Evolutionary conservation across 1,140 invertebrate genomes (phyloP), one percentile per base, ranked within the genome.

Genomic region (fruit fly (Drosophila melanogaster)): DNA sequence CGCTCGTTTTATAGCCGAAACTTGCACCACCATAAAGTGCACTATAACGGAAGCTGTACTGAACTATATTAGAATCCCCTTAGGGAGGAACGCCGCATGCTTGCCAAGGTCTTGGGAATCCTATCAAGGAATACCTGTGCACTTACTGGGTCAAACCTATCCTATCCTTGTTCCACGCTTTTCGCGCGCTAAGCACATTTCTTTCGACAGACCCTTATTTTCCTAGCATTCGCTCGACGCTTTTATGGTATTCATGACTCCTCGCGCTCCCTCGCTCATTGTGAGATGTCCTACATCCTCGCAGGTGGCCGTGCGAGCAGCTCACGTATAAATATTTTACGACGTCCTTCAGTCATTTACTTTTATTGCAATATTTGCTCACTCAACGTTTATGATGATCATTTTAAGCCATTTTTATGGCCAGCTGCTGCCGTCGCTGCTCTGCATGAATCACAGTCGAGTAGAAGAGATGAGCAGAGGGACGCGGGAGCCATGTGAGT

Each of bases 331-430:
- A 90, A 91, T 91, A 90, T 91, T 91, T 91, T 91, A 91, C 83
- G 86, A 91, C 83, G 90, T 91, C 90, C 90, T 91, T 91, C 86
- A 91, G 90, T 91, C 90, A 91, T 91, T 91, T 91, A 91, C 91
- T 92, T 92, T 92, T 92, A 92, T 92, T 91, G 90, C 90, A 92
- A 91, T 91, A 90, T 92, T 92, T 92, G 90, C 90, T 86, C 90
- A 90, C 86, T 92, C 90, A 91, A 92, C 85, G 85, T 92, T 92
- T 92, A 92, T 91, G 90, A 92, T 91, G 90, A 92, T 92, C 90
- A 90, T 90, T 92, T 92, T 90, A 92, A 92, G 90, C 85, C 90
- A 90, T 91, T 92, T 92, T 92, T 92, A 92, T 92, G 90, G 75
- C 51, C 78, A 81, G 72, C 76, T 78, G 77, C 85, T 84, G 80